phyloP scores from a whole-genome alignment of 2,888 invertebrate genomes.

The Tortricodes alternella region DNA sequence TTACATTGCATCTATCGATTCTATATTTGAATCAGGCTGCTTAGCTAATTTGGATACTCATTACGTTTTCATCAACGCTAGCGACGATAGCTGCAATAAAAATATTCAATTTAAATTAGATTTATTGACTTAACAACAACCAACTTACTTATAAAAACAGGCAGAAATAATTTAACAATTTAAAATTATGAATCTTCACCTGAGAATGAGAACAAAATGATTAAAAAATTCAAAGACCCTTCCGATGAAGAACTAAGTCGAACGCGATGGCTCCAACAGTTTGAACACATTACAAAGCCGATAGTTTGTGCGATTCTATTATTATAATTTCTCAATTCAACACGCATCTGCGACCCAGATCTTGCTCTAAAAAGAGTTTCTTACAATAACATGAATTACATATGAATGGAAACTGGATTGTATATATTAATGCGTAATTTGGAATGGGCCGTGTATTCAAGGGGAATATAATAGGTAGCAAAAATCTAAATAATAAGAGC shows the following conservation, averaged over 20 bases:
- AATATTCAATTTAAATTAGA: background rate
- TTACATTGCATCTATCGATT: background rate
- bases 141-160: conserved; percentile 2
- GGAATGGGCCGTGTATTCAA: conserved; percentile 75
- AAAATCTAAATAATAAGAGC: conserved; percentile 61
- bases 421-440: conserved; percentile 78
- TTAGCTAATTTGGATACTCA: conserved; percentile 15
- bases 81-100: background rate
- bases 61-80: conserved; percentile 15
- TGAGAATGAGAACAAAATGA: conserved; percentile 5
- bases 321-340: conserved; percentile 76
- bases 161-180: conserved; percentile 19
- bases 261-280: conserved; percentile 19
- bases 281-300: conserved; percentile 44
- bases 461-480: conserved; percentile 72
- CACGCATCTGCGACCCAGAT: conserved; percentile 75
- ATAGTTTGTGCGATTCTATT: conserved; percentile 64
- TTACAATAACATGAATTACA: conserved; percentile 75
- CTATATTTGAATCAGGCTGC: conserved; percentile 10
- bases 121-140: background rate
- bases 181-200: conserved; percentile 22
- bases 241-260: conserved; percentile 5
- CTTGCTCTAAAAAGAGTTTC: conserved; percentile 65
- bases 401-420: conserved; percentile 81
- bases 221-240: conserved; percentile 26